Conservation (phyloP, 2,888 invertebrate genomes). For the Agriotes lineatus region DNA sequence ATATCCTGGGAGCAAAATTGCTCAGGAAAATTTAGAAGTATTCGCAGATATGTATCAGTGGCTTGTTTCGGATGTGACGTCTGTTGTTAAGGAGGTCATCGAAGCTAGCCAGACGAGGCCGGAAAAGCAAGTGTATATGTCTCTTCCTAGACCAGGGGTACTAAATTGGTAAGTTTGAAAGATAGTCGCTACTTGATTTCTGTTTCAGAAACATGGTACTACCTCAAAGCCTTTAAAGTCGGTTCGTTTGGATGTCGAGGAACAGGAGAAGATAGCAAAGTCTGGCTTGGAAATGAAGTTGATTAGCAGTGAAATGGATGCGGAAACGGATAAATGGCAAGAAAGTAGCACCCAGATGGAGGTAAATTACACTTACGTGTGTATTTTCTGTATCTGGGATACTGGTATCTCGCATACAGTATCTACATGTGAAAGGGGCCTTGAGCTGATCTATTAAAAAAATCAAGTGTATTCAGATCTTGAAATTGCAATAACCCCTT, state of each 20-base stretch:
- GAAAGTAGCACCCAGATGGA: constrained; percentile 75
- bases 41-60: constrained; percentile 97
- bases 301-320: constrained; percentile 94
- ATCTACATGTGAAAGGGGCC: too few species aligned
- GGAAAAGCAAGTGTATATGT: constrained; percentile 89
- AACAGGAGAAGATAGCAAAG: constrained; percentile 97
- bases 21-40: constrained; percentile 96
- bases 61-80: constrained; percentile 91
- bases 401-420: too few species aligned
- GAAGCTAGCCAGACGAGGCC: constrained; percentile 78
- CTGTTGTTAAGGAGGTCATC: constrained; percentile 90
- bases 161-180: not conserved
- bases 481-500: too few species aligned
- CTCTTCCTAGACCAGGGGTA: constrained; percentile 94
- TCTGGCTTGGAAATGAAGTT: constrained; percentile 97
- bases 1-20: constrained; percentile 94
- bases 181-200: constrained; percentile 51
- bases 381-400: too few species aligned
- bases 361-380: too few species aligned
- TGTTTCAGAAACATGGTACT: constrained; percentile 91
- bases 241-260: constrained; percentile 90
- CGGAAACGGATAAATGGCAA: constrained; percentile 97
- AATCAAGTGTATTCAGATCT: too few species aligned
- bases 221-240: constrained; percentile 94
- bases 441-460: too few species aligned